Conservation (phyloP, 1,140 invertebrate species). For the Dreissena rostriformis region DNA sequence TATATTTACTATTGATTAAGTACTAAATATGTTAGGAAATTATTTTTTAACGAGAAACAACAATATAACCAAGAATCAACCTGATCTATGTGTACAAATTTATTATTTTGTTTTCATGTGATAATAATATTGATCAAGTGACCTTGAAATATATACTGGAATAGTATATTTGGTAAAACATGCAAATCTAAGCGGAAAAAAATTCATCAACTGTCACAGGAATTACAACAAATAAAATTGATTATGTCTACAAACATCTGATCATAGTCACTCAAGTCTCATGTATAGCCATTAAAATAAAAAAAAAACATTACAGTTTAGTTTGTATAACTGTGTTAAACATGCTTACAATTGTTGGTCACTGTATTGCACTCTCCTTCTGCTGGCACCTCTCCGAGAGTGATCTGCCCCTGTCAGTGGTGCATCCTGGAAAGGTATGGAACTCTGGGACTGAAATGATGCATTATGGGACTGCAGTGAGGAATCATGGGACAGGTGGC, state of each 20-base stretch:
- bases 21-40: too few relatives aligned
- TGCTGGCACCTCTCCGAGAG: neutral
- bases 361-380: conserved; percentile 50
- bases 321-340: neutral
- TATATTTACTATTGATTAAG: too few relatives aligned
- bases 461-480: conserved; percentile 23
- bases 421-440: neutral
- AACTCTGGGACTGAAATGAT: neutral
- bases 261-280: too few relatives aligned
- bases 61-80: too few relatives aligned
- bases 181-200: neutral
- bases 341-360: conserved; percentile 42
- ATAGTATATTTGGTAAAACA: neutral
- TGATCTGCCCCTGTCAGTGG: conserved; percentile 12
- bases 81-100: too few relatives aligned
- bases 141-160: neutral
- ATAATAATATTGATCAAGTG: too few relatives aligned
- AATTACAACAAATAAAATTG: neutral
- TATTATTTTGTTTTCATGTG: too few relatives aligned
- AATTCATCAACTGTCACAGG: neutral
- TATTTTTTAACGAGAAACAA: too few relatives aligned
- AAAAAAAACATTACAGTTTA: neutral
- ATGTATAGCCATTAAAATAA: neutral
- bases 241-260: neutral
- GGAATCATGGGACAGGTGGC: conserved; percentile 32